Evolutionary conservation across 2,113 vertebrate species (phyloP).

Genomic region (Trogon surrucura): DNA sequence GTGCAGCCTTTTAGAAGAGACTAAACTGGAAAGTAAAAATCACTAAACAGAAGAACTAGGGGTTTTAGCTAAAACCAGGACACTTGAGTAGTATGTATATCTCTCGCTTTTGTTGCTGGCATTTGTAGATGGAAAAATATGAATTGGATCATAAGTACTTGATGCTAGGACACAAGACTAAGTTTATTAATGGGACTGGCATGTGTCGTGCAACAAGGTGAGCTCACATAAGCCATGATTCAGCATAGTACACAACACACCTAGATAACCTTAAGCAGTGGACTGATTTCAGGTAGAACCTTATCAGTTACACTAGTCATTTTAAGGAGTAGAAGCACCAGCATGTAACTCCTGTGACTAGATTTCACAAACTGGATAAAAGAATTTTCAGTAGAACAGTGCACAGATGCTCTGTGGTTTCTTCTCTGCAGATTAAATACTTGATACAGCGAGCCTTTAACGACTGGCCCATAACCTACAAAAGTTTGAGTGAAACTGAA

Average conservation of each 20-base stretch:
- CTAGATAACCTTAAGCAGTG: conserved; percentile 2
- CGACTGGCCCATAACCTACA: background rate
- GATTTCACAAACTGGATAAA: background rate
- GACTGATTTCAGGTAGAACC: background rate
- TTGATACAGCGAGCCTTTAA: background rate
- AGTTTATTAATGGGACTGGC: background rate
- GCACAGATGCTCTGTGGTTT: background rate
- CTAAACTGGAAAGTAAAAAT: too few species aligned
- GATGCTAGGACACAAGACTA: background rate
- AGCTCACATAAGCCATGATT: background rate
- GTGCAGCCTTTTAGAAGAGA: too few species aligned
- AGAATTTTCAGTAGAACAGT: background rate
- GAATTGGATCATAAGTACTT: background rate
- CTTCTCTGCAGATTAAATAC: background rate
- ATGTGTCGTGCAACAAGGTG: background rate
- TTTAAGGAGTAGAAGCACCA: background rate
- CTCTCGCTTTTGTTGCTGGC: background rate
- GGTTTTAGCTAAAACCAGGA: too few species aligned
- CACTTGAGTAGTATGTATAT: background rate
- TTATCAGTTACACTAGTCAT: background rate
- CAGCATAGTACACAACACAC: background rate
- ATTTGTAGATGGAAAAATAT: background rate
- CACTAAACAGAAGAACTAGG: too few species aligned
- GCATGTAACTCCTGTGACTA: background rate
- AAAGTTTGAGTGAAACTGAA: background rate